Percentiles rank a stretch among this genome's conserved stretches.
Conservation (phyloP, 2,113 vertebrate genomes). For the Myxocyprinus asiaticus region DNA sequence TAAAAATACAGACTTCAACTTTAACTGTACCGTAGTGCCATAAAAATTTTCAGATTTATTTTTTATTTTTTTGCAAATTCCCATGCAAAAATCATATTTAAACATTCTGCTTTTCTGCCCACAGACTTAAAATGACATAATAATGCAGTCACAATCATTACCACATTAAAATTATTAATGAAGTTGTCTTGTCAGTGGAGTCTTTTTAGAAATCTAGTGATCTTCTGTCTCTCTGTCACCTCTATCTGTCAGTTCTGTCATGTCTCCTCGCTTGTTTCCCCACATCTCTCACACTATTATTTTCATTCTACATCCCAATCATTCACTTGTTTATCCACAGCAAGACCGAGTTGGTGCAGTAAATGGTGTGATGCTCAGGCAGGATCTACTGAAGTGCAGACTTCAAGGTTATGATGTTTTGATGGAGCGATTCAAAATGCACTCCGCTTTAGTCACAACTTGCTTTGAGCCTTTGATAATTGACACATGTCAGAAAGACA, state of each 20-base stretch:
- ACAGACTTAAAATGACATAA: too few species aligned
- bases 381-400: constrained; percentile 20
- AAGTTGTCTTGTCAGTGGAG: not conserved
- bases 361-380: not conserved
- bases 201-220: constrained; percentile 10
- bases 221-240: not conserved
- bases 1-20: too few species aligned
- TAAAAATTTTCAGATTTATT: too few species aligned
- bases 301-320: not conserved
- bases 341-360: not conserved
- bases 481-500: not conserved
- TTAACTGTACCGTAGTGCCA: too few species aligned
- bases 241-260: constrained; percentile 14
- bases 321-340: constrained; percentile 22
- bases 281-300: constrained; percentile 2
- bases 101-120: too few species aligned
- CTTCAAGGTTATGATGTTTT: constrained; percentile 38
- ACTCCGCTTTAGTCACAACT: not conserved
- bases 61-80: too few species aligned
- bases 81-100: too few species aligned
- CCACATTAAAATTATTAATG: constrained; percentile 16
- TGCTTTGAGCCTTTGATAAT: not conserved
- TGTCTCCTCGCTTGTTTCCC: not conserved
- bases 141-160: not conserved
- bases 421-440: constrained; percentile 5